Percentiles rank a stretch among this genome's conserved stretches.
phyloP scores from a whole-genome alignment of 1,140 invertebrate species.

The Riptortus pedestris region DNA sequence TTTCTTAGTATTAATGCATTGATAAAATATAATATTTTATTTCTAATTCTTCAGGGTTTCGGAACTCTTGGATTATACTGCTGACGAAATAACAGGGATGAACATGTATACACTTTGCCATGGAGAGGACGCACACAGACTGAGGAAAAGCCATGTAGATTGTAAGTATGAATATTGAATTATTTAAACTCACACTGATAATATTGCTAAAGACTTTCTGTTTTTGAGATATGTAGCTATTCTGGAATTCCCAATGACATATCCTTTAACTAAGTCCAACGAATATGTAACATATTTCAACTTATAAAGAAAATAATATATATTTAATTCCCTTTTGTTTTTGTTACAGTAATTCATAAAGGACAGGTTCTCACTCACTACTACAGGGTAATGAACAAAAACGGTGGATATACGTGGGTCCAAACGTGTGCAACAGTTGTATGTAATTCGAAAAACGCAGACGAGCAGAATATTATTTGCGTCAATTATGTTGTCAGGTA shows the following conservation, averaged over 20 bases:
- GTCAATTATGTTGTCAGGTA: constrained; percentile 91
- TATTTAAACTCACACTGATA: no score
- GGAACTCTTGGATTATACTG: constrained; percentile 82
- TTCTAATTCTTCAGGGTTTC: constrained; percentile 68
- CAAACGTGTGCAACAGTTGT: constrained; percentile 95
- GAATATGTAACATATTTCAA: no score
- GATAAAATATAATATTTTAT: no score
- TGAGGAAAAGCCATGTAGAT: constrained; percentile 86
- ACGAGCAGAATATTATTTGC: constrained; percentile 92
- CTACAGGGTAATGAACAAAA: constrained; percentile 90
- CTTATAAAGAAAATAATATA: no score
- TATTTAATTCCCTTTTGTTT: no score
- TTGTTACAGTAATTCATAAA: constrained; percentile 81
- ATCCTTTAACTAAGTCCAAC: no score
- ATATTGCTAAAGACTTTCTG: background rate
- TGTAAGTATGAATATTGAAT: constrained; percentile 64
- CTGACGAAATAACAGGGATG: constrained; percentile 86
- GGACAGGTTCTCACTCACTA: constrained; percentile 94
- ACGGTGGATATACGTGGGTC: constrained; percentile 89
- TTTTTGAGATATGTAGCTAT: background rate
- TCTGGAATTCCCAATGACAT: background rate
- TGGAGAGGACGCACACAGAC: constrained; percentile 84
- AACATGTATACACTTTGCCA: constrained; percentile 90
- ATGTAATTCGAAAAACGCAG: constrained; percentile 85
- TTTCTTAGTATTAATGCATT: no score